Evolutionary conservation across 1,140 invertebrate species (phyloP), one percentile per base, ranked within the genome.

Genomic region (Myzus persicae): DNA sequence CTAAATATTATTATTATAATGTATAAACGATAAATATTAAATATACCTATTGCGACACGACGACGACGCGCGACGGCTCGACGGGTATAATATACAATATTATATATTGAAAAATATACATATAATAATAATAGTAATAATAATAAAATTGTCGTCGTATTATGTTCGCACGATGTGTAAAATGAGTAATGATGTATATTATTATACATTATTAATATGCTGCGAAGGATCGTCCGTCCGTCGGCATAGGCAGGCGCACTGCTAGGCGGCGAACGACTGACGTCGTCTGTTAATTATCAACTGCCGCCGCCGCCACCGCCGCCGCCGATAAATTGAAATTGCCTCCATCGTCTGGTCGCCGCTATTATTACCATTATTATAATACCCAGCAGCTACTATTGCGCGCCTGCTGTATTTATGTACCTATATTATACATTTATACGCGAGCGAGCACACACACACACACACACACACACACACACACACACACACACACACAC

Each of bases 281-380:
- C 51, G 54, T 59, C 90, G 31, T 91, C n/a, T 46, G 90, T 91
- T 91, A 91, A 91, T 91, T 91, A 91, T 46, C 42, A n/a, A 44
- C 90, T 38, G 42, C 67, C 59, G 42, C 67, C 59, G 40, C 59
- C 54, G 90, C 90, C 14, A 20, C n/a, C n/a, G n/a, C 59, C 54
- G 42, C 67, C 67, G 42, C 67, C 67, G 90, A 82, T 91, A 76
- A 91, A 91, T 91, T 91, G 90, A 91, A 91, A 91, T 91, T 48
- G 59, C 54, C 51, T 67, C 90, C 42, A 59, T n/a, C 90, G 91
- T 44, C 76, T 38, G 40, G 76, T 36, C 67, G 48, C 91, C n/a
- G 67, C 40, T 76, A 76, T 81, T 91, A 46, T 48, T 92, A 81
- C 67, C 91, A 92, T 51, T 81, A 46, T 82, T 81, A 38, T 82